Conservation (phyloP, 1,140 invertebrate genomes). For the fruit fly (Drosophila melanogaster) region DNA sequence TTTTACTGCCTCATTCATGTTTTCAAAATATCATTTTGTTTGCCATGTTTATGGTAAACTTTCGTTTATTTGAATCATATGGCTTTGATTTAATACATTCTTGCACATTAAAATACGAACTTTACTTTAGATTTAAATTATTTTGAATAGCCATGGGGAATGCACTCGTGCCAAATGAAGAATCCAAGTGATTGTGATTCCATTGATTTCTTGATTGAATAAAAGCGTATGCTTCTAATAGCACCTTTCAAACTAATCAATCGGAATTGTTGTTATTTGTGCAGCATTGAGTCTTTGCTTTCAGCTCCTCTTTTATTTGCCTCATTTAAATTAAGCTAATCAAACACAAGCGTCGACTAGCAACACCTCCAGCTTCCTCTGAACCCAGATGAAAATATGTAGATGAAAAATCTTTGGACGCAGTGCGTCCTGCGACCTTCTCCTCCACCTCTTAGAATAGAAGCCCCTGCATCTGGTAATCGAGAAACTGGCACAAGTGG, state of each 20-base stretch:
- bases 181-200: no score
- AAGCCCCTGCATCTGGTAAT: slow-evolving; percentile 21
- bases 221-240: no score
- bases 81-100: neutral
- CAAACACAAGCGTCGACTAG: slow-evolving; percentile 24
- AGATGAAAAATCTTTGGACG: slow-evolving; percentile 11
- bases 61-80: no score
- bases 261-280: neutral
- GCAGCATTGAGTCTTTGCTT: neutral
- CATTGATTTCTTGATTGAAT: no score
- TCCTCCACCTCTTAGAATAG: slow-evolving; percentile 6
- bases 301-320: neutral
- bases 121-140: neutral
- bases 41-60: no score
- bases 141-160: neutral
- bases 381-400: slow-evolving; percentile 19
- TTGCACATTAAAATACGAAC: neutral
- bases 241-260: neutral
- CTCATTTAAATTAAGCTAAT: slow-evolving; percentile 33
- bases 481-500: slow-evolving; percentile 68
- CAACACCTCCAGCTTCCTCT: slow-evolving; percentile 10
- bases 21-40: no score
- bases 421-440: slow-evolving; percentile 33
- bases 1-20: no score
- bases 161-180: neutral